Conservation (phyloP, 2,113 vertebrate genomes). For the Tupaia chinensis region DNA sequence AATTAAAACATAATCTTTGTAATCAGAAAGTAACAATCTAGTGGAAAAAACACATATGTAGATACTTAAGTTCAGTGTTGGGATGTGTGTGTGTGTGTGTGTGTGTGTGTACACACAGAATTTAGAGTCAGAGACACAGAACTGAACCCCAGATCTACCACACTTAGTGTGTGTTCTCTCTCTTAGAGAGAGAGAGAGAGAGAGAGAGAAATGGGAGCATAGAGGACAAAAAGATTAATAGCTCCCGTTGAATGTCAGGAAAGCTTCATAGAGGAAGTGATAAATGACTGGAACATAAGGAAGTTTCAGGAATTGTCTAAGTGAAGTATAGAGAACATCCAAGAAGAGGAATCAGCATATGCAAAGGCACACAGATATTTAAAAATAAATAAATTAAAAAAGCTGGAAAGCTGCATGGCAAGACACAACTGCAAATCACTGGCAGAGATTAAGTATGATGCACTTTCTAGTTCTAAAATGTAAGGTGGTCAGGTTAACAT, state of each 20-base stretch:
- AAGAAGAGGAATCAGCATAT: background rate
- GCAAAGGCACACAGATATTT: background rate
- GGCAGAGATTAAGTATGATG: background rate
- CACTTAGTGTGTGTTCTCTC: background rate
- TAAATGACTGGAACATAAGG: background rate
- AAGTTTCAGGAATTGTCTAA: background rate
- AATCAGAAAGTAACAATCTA: background rate
- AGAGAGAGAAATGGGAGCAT: background rate
- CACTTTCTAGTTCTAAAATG: background rate
- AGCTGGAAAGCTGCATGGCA: background rate
- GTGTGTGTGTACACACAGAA: background rate
- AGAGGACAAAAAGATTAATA: background rate
- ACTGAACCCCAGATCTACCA: background rate
- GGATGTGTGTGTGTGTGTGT: background rate
- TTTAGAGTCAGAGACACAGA: background rate
- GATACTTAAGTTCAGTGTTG: background rate
- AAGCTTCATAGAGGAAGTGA: background rate
- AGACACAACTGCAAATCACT: background rate
- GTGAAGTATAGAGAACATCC: background rate
- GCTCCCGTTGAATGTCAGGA: background rate
- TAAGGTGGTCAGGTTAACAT: background rate
- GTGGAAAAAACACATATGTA: background rate
- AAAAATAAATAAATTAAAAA: background rate
- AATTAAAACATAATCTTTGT: conserved; percentile 25
- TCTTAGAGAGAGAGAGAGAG: no score